phyloP scores from a whole-genome alignment of 2,888 invertebrate genomes.

The Seira ritae region DNA sequence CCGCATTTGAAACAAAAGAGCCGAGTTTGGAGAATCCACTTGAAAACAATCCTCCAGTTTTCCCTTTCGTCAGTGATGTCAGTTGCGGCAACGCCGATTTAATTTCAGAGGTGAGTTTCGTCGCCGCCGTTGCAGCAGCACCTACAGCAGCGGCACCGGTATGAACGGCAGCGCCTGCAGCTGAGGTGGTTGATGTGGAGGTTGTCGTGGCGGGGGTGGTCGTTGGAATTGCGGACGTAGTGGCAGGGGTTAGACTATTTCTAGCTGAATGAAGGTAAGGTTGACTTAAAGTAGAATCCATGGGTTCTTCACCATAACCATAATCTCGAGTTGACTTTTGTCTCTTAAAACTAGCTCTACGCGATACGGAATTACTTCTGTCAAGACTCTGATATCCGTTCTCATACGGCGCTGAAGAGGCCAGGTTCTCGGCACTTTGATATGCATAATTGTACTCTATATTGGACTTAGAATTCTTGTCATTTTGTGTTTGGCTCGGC shows the following conservation, averaged over 20 bases:
- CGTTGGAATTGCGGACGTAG: neutral
- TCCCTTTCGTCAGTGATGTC: constrained; percentile 60
- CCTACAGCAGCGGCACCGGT: constrained; percentile 29
- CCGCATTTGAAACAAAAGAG: constrained; percentile 63
- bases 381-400: constrained; percentile 54
- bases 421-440: constrained; percentile 82
- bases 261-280: constrained; percentile 42
- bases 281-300: constrained; percentile 28
- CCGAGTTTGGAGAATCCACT: constrained; percentile 67
- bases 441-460: constrained; percentile 85
- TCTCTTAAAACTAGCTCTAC: constrained; percentile 71
- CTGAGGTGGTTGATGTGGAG: constrained; percentile 13
- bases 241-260: constrained; percentile 44
- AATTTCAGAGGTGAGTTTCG: constrained; percentile 66
- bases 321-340: constrained; percentile 73
- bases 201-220: constrained; percentile 12
- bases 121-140: constrained; percentile 63
- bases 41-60: constrained; percentile 67
- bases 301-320: constrained; percentile 48
- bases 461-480: constrained; percentile 75
- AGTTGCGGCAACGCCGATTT: constrained; percentile 67
- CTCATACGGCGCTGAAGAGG: constrained; percentile 44
- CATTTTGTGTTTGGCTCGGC: constrained; percentile 63
- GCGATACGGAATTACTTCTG: constrained; percentile 69
- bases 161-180: constrained; percentile 17